A percentile compares a stretch with the other conserved stretches of the same genome.
Conservation (phyloP, 2,797 vertebrate species). For the Enteromius treurensis region DNA sequence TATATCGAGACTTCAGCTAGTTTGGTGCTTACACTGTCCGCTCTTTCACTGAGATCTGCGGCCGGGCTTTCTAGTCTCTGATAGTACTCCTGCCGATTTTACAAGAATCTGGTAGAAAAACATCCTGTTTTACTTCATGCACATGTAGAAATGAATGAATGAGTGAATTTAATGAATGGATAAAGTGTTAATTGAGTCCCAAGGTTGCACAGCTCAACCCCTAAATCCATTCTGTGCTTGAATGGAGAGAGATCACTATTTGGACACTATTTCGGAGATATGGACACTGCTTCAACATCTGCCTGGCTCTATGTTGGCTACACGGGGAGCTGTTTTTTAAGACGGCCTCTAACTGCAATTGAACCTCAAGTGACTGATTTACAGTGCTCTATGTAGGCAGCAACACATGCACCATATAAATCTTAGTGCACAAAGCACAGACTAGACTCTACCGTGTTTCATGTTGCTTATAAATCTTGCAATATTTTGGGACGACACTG, state of each 20-base stretch:
- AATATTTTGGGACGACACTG: neutral
- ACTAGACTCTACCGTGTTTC: neutral
- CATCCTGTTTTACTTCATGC: conserved; percentile 51
- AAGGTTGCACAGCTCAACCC: neutral
- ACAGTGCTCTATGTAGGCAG: neutral
- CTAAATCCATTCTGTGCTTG: neutral
- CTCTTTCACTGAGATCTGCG: conserved; percentile 47
- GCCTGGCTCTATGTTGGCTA: neutral
- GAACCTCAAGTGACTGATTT: neutral
- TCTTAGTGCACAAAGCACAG: neutral
- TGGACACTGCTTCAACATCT: neutral
- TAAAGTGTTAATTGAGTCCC: neutral
- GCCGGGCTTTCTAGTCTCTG: conserved; percentile 50
- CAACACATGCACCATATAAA: neutral
- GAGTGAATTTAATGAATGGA: conserved; percentile 34
- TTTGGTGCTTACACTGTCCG: conserved; percentile 44
- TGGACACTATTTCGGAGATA: neutral
- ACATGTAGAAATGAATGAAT: conserved; percentile 48
- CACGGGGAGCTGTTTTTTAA: neutral
- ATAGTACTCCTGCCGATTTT: conserved; percentile 47
- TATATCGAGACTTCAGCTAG: conserved; percentile 43
- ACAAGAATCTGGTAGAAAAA: conserved; percentile 58
- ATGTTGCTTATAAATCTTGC: neutral
- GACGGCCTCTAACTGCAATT: neutral
- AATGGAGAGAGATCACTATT: neutral